A percentile compares a stretch with the other conserved stretches of the same genome.
phyloP scores from a whole-genome alignment of 2,888 invertebrate genomes.

The Drosophila incognita region DNA sequence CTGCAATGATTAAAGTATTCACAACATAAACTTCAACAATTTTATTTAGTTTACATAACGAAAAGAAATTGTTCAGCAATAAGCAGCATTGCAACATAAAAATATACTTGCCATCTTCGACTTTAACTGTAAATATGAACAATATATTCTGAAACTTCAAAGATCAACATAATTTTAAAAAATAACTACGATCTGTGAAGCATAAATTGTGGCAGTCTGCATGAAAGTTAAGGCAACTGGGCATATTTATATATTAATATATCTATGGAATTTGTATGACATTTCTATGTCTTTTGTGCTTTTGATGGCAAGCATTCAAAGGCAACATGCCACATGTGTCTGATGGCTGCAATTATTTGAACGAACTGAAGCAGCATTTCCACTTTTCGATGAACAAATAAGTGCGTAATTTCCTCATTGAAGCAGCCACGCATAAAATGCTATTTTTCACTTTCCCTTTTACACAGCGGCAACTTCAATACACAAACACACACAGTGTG shows the following conservation, averaged over 20 bases:
- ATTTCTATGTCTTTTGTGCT: neutral
- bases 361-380: slow-evolving; percentile 45
- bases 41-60: neutral
- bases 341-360: slow-evolving; percentile 57
- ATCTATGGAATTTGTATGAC: neutral
- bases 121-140: fast-evolving
- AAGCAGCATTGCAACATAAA: neutral
- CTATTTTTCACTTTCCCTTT: slow-evolving; percentile 82
- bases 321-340: slow-evolving; percentile 38
- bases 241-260: neutral
- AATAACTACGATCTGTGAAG: neutral
- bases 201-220: neutral
- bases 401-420: slow-evolving; percentile 74
- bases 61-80: neutral
- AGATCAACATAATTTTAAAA: neutral
- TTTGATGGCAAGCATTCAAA: slow-evolving; percentile 2
- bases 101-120: neutral
- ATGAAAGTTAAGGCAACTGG: neutral
- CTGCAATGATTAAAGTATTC: neutral
- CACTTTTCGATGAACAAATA: slow-evolving; percentile 67
- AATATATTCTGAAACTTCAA: neutral
- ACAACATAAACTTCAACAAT: neutral
- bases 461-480: slow-evolving; percentile 52
- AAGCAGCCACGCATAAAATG: slow-evolving; percentile 72
- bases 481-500: slow-evolving; percentile 6